These are phyloP conservation scores for Phrynocephalus versicolor DNA, from an alignment of 2,113 vertebrate species.

Conservation along the genomic window DNA sequence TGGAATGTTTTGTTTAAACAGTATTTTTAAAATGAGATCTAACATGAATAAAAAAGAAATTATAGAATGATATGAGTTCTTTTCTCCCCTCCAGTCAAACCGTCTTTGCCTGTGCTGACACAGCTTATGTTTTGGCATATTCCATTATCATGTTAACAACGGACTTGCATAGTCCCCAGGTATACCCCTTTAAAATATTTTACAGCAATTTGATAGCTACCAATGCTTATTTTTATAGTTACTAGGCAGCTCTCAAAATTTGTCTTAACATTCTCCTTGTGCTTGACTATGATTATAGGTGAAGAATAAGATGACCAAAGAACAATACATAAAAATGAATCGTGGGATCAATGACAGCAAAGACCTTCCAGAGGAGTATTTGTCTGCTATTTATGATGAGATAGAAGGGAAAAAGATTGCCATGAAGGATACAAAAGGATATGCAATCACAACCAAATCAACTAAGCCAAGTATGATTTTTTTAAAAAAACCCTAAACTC, in stretches of 20 bases:
- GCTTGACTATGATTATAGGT: constrained; percentile 79
- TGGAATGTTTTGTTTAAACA: not conserved
- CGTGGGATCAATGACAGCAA: constrained; percentile 97
- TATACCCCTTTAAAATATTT: constrained; percentile 48
- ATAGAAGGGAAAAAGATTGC: constrained; percentile 98
- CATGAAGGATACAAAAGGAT: constrained; percentile 96
- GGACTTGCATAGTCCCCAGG: constrained; percentile 97
- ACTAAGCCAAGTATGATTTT: constrained; percentile 90
- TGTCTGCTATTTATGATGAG: constrained; percentile 94
- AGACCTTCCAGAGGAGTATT: constrained; percentile 94
- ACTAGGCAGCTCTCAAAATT: constrained; percentile 29
- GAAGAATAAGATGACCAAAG: constrained; percentile 99
- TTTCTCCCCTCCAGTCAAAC: constrained; percentile 84
- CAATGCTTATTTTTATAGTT: not conserved
- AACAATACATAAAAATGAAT: constrained; percentile 99
- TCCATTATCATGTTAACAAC: constrained; percentile 99
- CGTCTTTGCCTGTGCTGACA: constrained; percentile 96
- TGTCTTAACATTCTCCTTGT: not conserved
- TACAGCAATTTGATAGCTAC: not conserved
- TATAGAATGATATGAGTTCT: constrained; percentile 15
- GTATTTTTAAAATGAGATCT: constrained; percentile 1
- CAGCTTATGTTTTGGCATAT: constrained; percentile 96
- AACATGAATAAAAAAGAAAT: not conserved
- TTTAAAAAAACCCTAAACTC: not conserved
- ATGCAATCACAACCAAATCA: constrained; percentile 89